Evolutionary conservation across 2,797 vertebrate genomes (phyloP), one percentile per base, ranked within the genome.

Genomic region (Manis pentadactyla): DNA sequence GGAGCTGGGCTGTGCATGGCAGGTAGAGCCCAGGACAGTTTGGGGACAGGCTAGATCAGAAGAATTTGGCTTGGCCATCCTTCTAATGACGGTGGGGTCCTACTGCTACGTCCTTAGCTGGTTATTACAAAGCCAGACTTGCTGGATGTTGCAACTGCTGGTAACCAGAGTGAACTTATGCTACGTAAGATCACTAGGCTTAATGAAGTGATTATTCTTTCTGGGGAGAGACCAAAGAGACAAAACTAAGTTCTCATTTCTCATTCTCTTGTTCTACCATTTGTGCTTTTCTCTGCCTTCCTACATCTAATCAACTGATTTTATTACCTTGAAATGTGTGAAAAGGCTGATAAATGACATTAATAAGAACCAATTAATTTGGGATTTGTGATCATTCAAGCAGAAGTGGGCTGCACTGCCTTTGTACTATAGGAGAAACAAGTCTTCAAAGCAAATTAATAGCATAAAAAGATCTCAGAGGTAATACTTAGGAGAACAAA

Each of bases 381-480:
- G 93, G 75, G 91, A 90, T 97, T 93, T 96, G 64, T 71, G 61
- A 93, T 95, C 68, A 93, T 96, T 94, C 73, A 85, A 84, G 83
- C 73, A 96, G 93, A 69, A 91, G 51, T 74, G 77, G 92, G 94
- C 77, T 85, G 55, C 21, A 85, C 95, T 93, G 93, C 79, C 77
- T 87, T 86, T 77, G 39, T 77, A 87, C 93, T 84, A 77, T 71
- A 6, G 34, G 46, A 96, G 71, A 95, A 93, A 81, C 9, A 64
- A 64, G 57, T 82, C 85, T 97, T 97, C 59, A 82, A 96, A 97
- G 96, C 66, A 97, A 95, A 97, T 84, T 91, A 97, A 93, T 64
- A 94, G 93, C 42, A 55, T 82, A 73, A 95, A 82, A 85, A 92
- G 73, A 90, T 93, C 92, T 63, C 84, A 95, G 96, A 85, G 83